These are phyloP conservation scores for Rhinophrynus dorsalis DNA, from an alignment of 2,797 vertebrate genomes.

Conservation along the genomic window DNA sequence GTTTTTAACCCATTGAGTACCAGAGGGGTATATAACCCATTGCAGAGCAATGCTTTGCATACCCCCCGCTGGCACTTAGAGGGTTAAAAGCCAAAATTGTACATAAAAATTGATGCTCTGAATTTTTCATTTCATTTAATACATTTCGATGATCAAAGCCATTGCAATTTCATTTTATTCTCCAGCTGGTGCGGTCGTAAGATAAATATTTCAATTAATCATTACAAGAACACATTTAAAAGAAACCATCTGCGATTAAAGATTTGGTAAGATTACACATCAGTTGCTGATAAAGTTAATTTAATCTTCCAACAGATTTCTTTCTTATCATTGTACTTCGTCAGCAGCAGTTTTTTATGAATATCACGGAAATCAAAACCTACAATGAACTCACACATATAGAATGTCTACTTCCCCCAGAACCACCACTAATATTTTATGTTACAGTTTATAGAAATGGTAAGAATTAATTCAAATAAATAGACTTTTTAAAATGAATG, in stretches of 20 bases:
- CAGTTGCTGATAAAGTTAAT: constrained; percentile 20
- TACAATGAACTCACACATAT: constrained; percentile 3
- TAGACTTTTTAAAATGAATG: too few species aligned
- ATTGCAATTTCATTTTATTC: background rate
- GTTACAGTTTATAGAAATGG: too few species aligned
- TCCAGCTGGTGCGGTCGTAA: background rate
- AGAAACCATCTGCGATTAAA: constrained; percentile 11
- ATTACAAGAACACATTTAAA: constrained; percentile 1
- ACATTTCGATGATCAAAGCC: background rate
- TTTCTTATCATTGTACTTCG: constrained; percentile 5
- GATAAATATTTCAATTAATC: constrained; percentile 20
- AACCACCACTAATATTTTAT: background rate
- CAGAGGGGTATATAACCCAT: too few species aligned
- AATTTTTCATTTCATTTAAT: background rate
- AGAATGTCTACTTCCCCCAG: background rate
- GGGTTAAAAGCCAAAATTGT: too few species aligned
- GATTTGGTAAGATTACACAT: constrained; percentile 8
- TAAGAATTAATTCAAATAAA: too few species aligned
- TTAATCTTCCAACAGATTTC: constrained; percentile 37
- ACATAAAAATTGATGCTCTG: too few species aligned
- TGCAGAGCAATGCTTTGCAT: too few species aligned
- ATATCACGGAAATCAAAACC: constrained; percentile 2
- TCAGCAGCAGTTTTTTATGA: constrained; percentile 28
- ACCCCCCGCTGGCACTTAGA: too few species aligned
- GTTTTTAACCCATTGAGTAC: too few species aligned